Base-by-base conservation (phyloP, 2,888 invertebrate species). In the Lutraria lutraria region DNA sequence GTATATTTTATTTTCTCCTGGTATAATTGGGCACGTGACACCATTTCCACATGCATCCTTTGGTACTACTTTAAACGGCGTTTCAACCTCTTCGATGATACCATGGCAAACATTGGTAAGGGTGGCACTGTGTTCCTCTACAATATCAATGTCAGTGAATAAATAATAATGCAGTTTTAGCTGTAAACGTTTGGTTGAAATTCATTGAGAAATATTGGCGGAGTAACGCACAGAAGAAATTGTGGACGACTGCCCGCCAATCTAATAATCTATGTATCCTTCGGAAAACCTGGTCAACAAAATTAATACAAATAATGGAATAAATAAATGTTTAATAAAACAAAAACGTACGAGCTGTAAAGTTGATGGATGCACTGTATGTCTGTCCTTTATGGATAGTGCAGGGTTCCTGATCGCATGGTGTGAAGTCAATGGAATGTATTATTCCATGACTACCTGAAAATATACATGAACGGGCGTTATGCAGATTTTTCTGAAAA, bases 61-160 rank as follows among this genome's bases (percentile, higher is more conserved):
- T 29, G 82, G 82, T 10, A 16, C 13, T 34, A 82, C 60, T 0
- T 31, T 34, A 63, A 83, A 72, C 16, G 12, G n/a, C 34, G 19
- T n/a, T 12, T 31, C 21, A 10, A 31, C 34, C 0, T 34, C 60
- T 0, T 3, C 25, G 43, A 83, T 43, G 15, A 83, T 72, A 13
- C 83, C 83, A 83, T 82, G 82, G 19, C 82, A 82, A 0, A 82
- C 34, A n/a, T 82, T 82, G n/a, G 13, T 19, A 34, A 82, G 29
- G 0, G 31, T 60, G 1, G 54, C 34, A 12, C 60, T 60, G 21
- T 52, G 68, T 25, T 53, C 53, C 53, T 68, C 83, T 83, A 25
- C 25, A 25, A 56, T 43, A 25, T 31, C 56, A 3, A 34, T 31
- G 8, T 31, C 29, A 56, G 21, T 19, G 21, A 3, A 56, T 56